Evolutionary conservation across 2,797 vertebrate genomes (phyloP).

Genomic region (Chelon labrosus): DNA sequence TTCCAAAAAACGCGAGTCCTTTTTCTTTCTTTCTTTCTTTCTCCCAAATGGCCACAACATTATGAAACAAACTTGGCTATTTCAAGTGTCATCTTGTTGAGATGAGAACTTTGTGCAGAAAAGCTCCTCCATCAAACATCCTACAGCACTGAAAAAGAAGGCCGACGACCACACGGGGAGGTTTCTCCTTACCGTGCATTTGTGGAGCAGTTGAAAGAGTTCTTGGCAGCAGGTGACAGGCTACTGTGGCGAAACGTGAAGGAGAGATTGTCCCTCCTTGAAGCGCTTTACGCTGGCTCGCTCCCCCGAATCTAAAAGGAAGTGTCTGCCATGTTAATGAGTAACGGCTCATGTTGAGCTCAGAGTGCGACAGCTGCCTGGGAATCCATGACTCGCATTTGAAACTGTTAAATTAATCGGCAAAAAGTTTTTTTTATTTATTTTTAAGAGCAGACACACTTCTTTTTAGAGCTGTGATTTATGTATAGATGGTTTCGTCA

Average conservation of each 20-base stretch:
- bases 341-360: slow-evolving; percentile 35
- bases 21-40: slow-evolving; percentile 3
- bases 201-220: slow-evolving; percentile 57
- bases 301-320: slow-evolving; percentile 30
- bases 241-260: slow-evolving; percentile 42
- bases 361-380: slow-evolving; percentile 43
- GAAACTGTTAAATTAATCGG: slow-evolving; percentile 3
- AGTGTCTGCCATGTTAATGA: slow-evolving; percentile 63
- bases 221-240: slow-evolving; percentile 60
- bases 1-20: not conserved
- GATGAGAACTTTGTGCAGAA: slow-evolving; percentile 4
- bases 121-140: slow-evolving; percentile 2
- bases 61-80: not conserved
- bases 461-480: not conserved
- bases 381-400: slow-evolving; percentile 36
- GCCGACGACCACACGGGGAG: slow-evolving; percentile 42
- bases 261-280: slow-evolving; percentile 44
- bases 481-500: no score
- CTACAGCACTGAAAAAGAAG: slow-evolving; percentile 25
- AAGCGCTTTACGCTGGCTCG: slow-evolving; percentile 31
- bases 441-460: slow-evolving; percentile 13
- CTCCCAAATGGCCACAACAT: not conserved
- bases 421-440: not conserved
- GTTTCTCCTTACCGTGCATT: slow-evolving; percentile 41
- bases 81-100: slow-evolving; percentile 20